A percentile compares a stretch with the other conserved stretches of the same genome.
These are phyloP conservation scores for Semibalanus balanoides DNA, from an alignment of 1,140 invertebrate genomes.

Conservation along the genomic window DNA sequence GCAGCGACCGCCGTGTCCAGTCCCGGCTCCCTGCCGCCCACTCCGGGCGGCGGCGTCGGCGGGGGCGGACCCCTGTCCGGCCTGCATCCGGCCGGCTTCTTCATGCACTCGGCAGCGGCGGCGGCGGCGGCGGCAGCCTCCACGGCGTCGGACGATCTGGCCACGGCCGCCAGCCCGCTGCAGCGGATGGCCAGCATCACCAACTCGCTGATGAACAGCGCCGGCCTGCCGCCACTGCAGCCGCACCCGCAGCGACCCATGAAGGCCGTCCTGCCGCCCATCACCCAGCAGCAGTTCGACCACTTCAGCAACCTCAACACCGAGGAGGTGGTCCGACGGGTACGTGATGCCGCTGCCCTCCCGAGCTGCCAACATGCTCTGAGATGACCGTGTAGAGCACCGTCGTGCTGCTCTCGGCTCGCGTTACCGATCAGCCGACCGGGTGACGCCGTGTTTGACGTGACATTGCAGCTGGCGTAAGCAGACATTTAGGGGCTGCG, in stretches of 20 bases:
- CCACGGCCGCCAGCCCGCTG: constrained; percentile 49
- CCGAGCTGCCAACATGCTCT: too few relatives aligned
- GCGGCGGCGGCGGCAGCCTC: too few relatives aligned
- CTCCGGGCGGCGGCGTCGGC: constrained; percentile 4
- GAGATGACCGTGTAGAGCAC: too few relatives aligned
- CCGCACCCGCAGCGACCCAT: constrained; percentile 75
- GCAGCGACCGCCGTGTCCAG: background rate
- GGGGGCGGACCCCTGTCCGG: background rate
- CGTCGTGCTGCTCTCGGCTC: too few relatives aligned
- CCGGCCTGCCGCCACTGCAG: constrained; percentile 55
- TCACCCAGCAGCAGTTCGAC: constrained; percentile 98
- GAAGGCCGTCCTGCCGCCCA: constrained; percentile 90
- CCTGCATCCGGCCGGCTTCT: constrained; percentile 1
- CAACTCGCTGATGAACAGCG: constrained; percentile 74
- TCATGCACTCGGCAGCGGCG: background rate
- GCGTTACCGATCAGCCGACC: too few relatives aligned
- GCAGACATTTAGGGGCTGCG: too few relatives aligned
- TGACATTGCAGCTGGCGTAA: too few relatives aligned
- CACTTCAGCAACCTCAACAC: constrained; percentile 96
- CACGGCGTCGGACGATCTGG: background rate
- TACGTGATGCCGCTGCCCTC: constrained; percentile 24
- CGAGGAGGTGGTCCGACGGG: constrained; percentile 92
- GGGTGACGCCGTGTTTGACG: too few relatives aligned
- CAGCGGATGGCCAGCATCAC: constrained; percentile 96
- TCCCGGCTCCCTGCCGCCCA: background rate